Evolutionary conservation across 2,113 vertebrate genomes (phyloP), one percentile per base, ranked within the genome.

Genomic region (Tragelaphus scriptus): DNA sequence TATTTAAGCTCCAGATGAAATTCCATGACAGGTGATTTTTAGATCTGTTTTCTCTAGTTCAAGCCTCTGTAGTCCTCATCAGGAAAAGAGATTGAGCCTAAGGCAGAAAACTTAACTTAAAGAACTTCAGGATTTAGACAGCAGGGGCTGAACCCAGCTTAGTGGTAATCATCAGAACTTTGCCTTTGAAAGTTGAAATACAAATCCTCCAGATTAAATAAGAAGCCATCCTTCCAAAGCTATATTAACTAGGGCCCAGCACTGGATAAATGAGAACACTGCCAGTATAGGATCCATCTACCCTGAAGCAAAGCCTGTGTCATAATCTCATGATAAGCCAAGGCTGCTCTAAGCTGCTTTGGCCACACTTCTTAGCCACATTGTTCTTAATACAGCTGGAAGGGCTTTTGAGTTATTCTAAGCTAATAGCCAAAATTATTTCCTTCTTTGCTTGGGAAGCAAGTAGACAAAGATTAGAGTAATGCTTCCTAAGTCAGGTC

Each of bases 121-220:
- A 91, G 98, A 97, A 53, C 56, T 95, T 96, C 88, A 85, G 89
- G 88, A 89, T 95, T 96, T 97, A 95, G 96, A 97, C 96, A 97
- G 98, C 98, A 97, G 91, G 88, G 71, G 3, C 85, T 94, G 90
- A 93, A 96, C 77, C 77, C 96, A 97, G 95, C 79, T 90, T 81
- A 71, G 21, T 91, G 93, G 96, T 96, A 97, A 97, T 96, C 95
- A 98, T 90, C n/a, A 85, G 21, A 98, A 96, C 90, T 75, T 98
- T 80, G 91, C 97, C 98, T 98, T 97, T 94, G 65, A 98, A 97
- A 85, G 82, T 97, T 96, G 96, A 98, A 98, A 98, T 98, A 91
- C 55, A 95, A 98, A 79, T 96, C 95, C 89, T 97, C 80, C 94
- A 84, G 91, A 98, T 95, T 81, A 94, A 98, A 92, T 97, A 95